These are phyloP conservation scores for Drosophila littoralis DNA, from an alignment of 1,140 invertebrate species.

Conservation along the genomic window DNA sequence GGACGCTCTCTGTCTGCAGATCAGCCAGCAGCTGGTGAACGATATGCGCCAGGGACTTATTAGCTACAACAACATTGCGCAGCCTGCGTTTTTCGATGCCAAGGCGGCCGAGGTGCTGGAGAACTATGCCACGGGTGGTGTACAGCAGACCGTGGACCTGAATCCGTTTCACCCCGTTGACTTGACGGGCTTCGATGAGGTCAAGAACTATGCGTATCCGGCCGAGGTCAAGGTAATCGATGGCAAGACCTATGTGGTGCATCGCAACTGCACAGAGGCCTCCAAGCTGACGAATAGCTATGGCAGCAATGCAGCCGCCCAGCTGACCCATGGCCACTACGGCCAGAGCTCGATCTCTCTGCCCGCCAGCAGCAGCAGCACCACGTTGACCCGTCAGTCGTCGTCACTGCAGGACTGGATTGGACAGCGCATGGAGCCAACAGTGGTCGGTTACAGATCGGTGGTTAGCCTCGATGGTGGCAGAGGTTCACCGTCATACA, in stretches of 20 bases:
- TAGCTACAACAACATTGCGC: conserved; percentile 61
- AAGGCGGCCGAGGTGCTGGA: conserved; percentile 67
- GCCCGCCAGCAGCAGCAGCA: conserved; percentile 18
- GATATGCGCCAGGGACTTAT: conserved; percentile 67
- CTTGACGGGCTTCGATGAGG: conserved; percentile 71
- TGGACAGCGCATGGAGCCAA: conserved; percentile 62
- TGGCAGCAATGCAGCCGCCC: conserved; percentile 12
- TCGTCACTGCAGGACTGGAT: conserved; percentile 64
- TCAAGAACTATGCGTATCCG: conserved; percentile 77
- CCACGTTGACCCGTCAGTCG: conserved; percentile 47
- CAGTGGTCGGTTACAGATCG: conserved; percentile 67
- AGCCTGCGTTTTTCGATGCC: conserved; percentile 73
- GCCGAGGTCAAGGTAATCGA: conserved; percentile 77
- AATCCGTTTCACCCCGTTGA: conserved; percentile 60
- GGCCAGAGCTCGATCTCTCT: conserved; percentile 21
- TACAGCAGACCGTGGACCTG: conserved; percentile 60
- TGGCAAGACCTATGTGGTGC: conserved; percentile 77
- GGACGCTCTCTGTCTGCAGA: conserved; percentile 53
- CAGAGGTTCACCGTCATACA: conserved; percentile 1
- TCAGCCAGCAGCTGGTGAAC: conserved; percentile 63
- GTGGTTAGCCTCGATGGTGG: conserved; percentile 53
- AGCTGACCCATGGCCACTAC: conserved; percentile 26
- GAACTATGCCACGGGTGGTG: conserved; percentile 3
- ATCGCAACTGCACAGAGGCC: conserved; percentile 79
- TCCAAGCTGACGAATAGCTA: conserved; percentile 50